Evolutionary conservation across 2,888 invertebrate genomes (phyloP), one percentile per base, ranked within the genome.

Genomic region (Chloroclystis v-ata): DNA sequence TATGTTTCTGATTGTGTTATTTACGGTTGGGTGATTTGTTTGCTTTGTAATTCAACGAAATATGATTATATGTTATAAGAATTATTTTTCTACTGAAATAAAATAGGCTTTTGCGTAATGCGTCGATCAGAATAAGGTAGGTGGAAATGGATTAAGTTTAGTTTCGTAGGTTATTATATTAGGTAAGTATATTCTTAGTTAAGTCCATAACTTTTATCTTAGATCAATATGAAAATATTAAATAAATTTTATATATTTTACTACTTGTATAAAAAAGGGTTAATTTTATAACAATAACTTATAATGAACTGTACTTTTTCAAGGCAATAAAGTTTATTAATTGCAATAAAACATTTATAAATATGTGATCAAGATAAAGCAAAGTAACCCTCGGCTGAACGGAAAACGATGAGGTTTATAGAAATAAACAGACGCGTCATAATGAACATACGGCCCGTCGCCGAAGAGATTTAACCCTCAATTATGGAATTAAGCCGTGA

Each of bases 401-500:
- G 40, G 53, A 57, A 55, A 63, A 64, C 52, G 65, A 69, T 66
- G 56, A 65, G 65, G 59, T 61, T 56, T 60, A 43, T 55, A 46
- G 44, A 49, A 44, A 41, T 42, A 67, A 67, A 72, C 60, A 69
- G 70, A 68, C 70, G 80, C 79, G 82, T 78, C 68, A 81, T 81
- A 80, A 85, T 80, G 82, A 82, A 78, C 74, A 71, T 67, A 64
- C 61, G 67, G 68, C 78, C 73, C 82, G 73, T 79, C 78, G 82
- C 71, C 72, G 65, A 63, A 65, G 67, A 73, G 84, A 80, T 81
- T 85, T 84, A 83, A 82, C 84, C 84, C 84, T 85, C 86, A 86
- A 86, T 86, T 85, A 86, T 85, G 73, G 79, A 81, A 85, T 86
- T 85, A 86, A 82, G 78, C 75, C 63, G 67, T 66, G 81, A 84